Evolutionary conservation across 2,888 invertebrate genomes (phyloP), one percentile per base, ranked within the genome.

Genomic region (Tenthredo mesomela): DNA sequence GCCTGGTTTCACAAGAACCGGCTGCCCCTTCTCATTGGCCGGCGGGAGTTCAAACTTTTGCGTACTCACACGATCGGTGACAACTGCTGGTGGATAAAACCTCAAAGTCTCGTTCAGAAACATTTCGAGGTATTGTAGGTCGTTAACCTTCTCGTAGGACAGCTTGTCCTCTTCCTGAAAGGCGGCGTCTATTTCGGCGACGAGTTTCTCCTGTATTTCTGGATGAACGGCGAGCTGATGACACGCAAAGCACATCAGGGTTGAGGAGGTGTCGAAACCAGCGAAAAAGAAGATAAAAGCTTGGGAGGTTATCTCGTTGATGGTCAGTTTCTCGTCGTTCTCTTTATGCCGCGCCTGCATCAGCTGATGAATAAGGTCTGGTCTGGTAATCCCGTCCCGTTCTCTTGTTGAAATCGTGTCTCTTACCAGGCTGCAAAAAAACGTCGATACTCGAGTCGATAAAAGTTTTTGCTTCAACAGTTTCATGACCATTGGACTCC

Each of bases 331-430:
- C 40, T 67, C 65, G 2, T 67, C 37, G 18, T 29, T 50, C 18
- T 70, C 21, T 33, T 80, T 84, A n/a, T 85, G 89, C 71, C 86
- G 86, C 0, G 89, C 91, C 85, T 95, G 94, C 92, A 95, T 92
- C 7, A 95, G 87, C 1, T 95, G 88, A 85, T 95, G 94, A 18
- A 95, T 93, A 94, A 95, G 94, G 87, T 95, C 95, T 0, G 94
- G 94, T 85, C 95, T 89, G 10, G 93, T 92, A 6, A 95, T 92
- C 0, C 93, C 92, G 37, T 94, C 90, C 77, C 93, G 92, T 84
- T 93, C 93, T 29, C 95, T 92, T 12, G 92, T 91, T 65, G 93
- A 92, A 84, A 95, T 93, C 0, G 94, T 94, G 2, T 90, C 89
- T 47, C 77, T 83, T 0, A 92, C 88, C 6, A 91, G 82, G 6